Conservation (phyloP, 2,888 invertebrate genomes). For the Luffia ferchaultella region DNA sequence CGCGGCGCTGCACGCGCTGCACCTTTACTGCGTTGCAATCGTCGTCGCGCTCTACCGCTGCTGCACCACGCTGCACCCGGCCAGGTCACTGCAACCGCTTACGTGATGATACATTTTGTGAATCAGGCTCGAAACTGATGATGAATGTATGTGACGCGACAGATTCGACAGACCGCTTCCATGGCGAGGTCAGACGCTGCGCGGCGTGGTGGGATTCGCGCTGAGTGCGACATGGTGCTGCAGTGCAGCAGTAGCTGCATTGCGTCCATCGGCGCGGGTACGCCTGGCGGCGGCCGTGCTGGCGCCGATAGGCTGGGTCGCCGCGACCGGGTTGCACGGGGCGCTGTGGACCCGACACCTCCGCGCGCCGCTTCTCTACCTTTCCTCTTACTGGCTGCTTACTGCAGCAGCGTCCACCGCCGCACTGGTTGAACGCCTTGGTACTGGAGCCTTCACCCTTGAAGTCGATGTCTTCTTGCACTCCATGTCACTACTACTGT, state of each 20-base stretch:
- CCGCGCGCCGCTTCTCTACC: constrained; percentile 47
- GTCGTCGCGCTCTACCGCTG: constrained; percentile 48
- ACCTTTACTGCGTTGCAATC: constrained; percentile 50
- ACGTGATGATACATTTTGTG: too few relatives aligned
- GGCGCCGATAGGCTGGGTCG: constrained; percentile 46
- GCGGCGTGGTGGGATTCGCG: constrained; percentile 38
- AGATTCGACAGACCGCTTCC: background rate
- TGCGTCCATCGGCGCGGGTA: constrained; percentile 34
- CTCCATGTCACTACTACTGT: constrained; percentile 28
- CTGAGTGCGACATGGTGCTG: constrained; percentile 38
- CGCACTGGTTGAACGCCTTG: constrained; percentile 31
- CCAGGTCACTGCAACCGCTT: constrained; percentile 26
- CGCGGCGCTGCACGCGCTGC: constrained; percentile 46
- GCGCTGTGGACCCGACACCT: constrained; percentile 43
- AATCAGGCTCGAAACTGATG: too few relatives aligned
- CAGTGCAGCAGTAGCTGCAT: constrained; percentile 34
- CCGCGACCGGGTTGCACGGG: constrained; percentile 45
- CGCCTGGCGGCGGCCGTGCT: constrained; percentile 35
- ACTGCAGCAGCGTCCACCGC: constrained; percentile 34
- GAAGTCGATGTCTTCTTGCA: constrained; percentile 41
- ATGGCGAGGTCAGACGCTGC: constrained; percentile 43
- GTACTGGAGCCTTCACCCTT: constrained; percentile 19
- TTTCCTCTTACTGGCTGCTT: constrained; percentile 52
- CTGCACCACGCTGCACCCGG: constrained; percentile 28
- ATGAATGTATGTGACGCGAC: background rate